Conservation (phyloP, 2,888 invertebrate genomes). For the Gortyna flavago region DNA sequence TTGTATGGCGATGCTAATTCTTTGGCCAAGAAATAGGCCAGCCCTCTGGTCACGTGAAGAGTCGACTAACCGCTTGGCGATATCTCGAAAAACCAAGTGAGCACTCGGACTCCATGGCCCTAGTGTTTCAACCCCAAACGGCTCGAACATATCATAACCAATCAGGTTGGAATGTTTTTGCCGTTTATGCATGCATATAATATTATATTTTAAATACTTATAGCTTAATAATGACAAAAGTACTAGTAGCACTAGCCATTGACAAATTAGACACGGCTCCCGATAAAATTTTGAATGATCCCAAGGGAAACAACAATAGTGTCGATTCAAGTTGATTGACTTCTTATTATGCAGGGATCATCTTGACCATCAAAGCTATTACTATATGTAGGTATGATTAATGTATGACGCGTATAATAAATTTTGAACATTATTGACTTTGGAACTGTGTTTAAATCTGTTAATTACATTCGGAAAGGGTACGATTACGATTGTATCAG, state of each 20-base stretch:
- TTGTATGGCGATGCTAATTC: too few species aligned
- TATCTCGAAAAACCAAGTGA: too few species aligned
- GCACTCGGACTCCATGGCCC: too few species aligned
- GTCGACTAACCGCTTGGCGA: too few species aligned
- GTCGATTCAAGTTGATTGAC: slow-evolving; percentile 28
- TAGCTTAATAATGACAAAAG: background rate
- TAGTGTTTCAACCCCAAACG: too few species aligned
- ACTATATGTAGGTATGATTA: too few species aligned
- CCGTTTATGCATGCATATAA: background rate
- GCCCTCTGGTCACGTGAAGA: too few species aligned
- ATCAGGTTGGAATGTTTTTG: too few species aligned
- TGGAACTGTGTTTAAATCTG: slow-evolving; percentile 5
- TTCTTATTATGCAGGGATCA: slow-evolving; percentile 23
- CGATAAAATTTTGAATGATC: background rate
- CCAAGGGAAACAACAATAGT: slow-evolving; percentile 18
- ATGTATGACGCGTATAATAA: slow-evolving; percentile 20
- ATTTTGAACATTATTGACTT: slow-evolving; percentile 22
- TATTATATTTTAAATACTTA: background rate
- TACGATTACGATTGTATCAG: slow-evolving; percentile 32
- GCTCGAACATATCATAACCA: too few species aligned
- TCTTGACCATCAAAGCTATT: slow-evolving; percentile 34
- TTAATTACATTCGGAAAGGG: slow-evolving; percentile 22
- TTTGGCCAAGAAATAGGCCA: too few species aligned
- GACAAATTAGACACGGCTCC: background rate
- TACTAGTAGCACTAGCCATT: background rate